phyloP scores from a whole-genome alignment of 2,113 vertebrate species.

The Hiodon tergisus region DNA sequence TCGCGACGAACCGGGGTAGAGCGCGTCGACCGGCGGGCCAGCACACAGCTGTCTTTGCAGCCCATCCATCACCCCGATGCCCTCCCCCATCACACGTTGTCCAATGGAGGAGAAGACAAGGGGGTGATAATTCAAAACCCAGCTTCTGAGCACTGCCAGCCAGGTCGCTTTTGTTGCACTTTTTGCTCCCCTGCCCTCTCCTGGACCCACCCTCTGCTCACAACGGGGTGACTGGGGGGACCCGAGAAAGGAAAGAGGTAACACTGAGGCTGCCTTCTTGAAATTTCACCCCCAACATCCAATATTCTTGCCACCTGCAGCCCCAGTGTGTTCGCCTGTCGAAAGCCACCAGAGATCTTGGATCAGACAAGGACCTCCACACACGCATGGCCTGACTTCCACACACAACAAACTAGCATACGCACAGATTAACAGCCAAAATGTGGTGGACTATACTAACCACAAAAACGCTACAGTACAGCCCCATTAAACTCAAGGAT shows the following conservation, averaged over 20 bases:
- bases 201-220: conserved; percentile 60
- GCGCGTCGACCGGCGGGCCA: not conserved
- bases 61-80: conserved; percentile 3
- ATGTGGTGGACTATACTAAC: too few relatives aligned
- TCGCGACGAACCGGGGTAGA: not conserved
- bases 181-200: conserved; percentile 17
- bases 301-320: conserved; percentile 56
- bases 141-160: not conserved
- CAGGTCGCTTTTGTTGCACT: not conserved
- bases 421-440: too few relatives aligned
- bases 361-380: conserved; percentile 29
- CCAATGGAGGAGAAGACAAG: not conserved
- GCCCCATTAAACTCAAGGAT: too few relatives aligned
- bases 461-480: too few relatives aligned
- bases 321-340: conserved; percentile 59
- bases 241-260: conserved; percentile 45
- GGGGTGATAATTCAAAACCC: not conserved
- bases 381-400: conserved; percentile 11
- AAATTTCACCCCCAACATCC: conserved; percentile 34
- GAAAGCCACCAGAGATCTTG: conserved; percentile 23
- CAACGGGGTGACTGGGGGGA: conserved; percentile 54
- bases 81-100: not conserved
- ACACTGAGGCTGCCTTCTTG: conserved; percentile 42
- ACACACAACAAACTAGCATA: too few relatives aligned
- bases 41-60: conserved; percentile 12